A percentile compares a stretch with the other conserved stretches of the same genome.
Conservation (phyloP, 1,140 invertebrate genomes). For the Formica selysi region DNA sequence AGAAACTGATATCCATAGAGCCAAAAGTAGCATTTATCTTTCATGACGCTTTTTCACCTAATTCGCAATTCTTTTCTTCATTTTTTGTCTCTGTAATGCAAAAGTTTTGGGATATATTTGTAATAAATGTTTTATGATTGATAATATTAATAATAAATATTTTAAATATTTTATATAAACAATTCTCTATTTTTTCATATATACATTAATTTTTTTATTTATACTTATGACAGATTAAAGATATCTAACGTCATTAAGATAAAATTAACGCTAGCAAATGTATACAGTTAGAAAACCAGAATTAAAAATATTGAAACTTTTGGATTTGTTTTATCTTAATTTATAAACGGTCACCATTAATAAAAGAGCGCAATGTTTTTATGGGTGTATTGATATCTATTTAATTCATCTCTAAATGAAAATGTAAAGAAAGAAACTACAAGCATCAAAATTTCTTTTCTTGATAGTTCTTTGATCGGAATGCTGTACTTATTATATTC, state of each 20-base stretch:
- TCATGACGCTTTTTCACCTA: conserved; percentile 23
- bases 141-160: too few relatives aligned
- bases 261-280: background rate
- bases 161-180: too few relatives aligned
- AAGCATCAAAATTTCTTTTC: background rate
- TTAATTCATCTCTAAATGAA: too few relatives aligned
- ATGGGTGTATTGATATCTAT: too few relatives aligned
- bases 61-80: conserved; percentile 25
- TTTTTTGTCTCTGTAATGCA: background rate
- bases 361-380: too few relatives aligned
- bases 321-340: too few relatives aligned
- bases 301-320: too few relatives aligned
- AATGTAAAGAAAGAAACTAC: background rate
- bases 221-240: background rate
- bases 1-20: conserved; percentile 68
- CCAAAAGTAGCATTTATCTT: conserved; percentile 50
- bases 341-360: too few relatives aligned
- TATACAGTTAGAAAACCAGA: background rate
- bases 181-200: too few relatives aligned
- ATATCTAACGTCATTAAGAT: background rate
- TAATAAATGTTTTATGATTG: background rate
- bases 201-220: background rate
- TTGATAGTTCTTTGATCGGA: background rate
- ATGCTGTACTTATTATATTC: too few relatives aligned
- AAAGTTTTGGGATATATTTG: background rate